Base-by-base conservation (phyloP, 2,888 invertebrate genomes). In the Apodemia duryi region DNA sequence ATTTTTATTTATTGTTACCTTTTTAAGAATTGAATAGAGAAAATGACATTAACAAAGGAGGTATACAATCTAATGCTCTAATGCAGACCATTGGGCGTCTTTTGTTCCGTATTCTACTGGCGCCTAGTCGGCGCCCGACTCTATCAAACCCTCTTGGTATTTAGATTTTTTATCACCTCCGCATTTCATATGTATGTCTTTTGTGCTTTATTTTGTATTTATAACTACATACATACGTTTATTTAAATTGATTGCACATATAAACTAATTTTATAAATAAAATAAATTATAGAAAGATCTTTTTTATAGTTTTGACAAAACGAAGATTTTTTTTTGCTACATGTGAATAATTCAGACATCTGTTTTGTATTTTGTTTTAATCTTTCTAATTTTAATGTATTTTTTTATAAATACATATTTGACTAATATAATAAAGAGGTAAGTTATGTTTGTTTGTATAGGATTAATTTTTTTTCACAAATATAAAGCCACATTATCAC, bases 1-100 rank as follows among this genome's bases (percentile, higher is more conserved):
- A 64, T 49, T 54, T 28, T 54, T 54, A 54, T 54, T 54, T 29
- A 29, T 54, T 54, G 54, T 54, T 54, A 46, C 46, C 13, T 57
- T 29, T 28, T 54, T 28, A 46, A 35, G 29, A 32, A 63, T 74
- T 75, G 74, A 71, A 71, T 62, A 71, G 77, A 77, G 74, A 71
- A 72, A 73, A 71, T 66, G 70, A 64, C 71, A 68, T 62, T 63
- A 62, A 41, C 46, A 57, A 46, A 29, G 38, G 62, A 52, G 62
- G 57, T 35, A 35, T 38, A 32, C 52, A 65, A 61, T 61, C 61
- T 51, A 64, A 68, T 78, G 74, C 74, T 76, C 76, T 67, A 67
- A 74, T 75, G 79, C 77, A 82, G 80, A 82, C 83, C 76, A 71
- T 76, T 74, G 77, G 82, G 79, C 82, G 81, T 79, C 80, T 75